Percentiles rank a stretch among this genome's conserved stretches.
Evolutionary conservation across 2,888 invertebrate species (phyloP).

Genomic region (Phortica magna): DNA sequence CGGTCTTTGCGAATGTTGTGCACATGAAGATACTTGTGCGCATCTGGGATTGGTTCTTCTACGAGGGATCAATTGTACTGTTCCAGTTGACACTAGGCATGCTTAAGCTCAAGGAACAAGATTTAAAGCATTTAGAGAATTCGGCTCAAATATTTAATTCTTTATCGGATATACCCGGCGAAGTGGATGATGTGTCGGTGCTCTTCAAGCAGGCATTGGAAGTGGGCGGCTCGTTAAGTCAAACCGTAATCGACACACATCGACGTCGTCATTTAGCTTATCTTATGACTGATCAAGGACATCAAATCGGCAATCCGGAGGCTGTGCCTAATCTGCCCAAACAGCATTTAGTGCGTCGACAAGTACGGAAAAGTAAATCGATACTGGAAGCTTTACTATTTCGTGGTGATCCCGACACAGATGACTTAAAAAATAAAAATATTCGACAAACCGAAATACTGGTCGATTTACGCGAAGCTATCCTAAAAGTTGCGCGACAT

Average conservation of each 20-base stretch:
- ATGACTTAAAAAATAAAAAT: conserved; percentile 95
- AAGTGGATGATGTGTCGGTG: conserved; percentile 90
- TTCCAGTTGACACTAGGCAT: conserved; percentile 97
- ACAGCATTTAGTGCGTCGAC: conserved; percentile 91
- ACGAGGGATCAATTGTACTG: conserved; percentile 95
- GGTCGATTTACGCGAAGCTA: conserved; percentile 97
- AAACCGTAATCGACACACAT: conserved; percentile 87
- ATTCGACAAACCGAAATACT: conserved; percentile 98
- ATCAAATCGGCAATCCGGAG: conserved; percentile 93
- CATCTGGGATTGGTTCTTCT: conserved; percentile 98
- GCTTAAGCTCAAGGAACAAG: conserved; percentile 91
- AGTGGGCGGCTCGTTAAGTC: conserved; percentile 89
- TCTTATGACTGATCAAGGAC: conserved; percentile 97
- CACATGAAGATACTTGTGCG: conserved; percentile 95
- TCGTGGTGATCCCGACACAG: conserved; percentile 84
- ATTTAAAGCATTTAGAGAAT: conserved; percentile 91
- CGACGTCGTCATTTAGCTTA: conserved; percentile 95
- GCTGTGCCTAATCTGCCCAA: conserved; percentile 94
- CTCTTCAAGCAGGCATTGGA: conserved; percentile 87
- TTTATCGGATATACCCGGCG: conserved; percentile 96
- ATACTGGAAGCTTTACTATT: conserved; percentile 92
- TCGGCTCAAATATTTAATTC: conserved; percentile 99
- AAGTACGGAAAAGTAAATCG: conserved; percentile 93
- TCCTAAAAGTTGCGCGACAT: conserved; percentile 94
- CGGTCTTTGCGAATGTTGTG: conserved; percentile 96